Evolutionary conservation across 2,888 invertebrate genomes (phyloP).

Genomic region (Macroteleia sp.): DNA sequence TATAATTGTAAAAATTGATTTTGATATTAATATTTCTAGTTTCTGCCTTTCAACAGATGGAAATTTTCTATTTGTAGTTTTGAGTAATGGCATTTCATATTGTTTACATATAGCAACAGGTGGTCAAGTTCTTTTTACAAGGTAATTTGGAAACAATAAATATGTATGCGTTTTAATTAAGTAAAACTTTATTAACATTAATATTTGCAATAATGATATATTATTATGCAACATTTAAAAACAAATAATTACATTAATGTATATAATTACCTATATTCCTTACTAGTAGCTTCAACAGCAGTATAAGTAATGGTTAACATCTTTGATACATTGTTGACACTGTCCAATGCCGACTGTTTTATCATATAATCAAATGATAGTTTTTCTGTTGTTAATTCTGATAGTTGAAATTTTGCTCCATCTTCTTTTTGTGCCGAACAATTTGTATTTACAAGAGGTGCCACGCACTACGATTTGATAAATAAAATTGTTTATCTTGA

Average conservation of each 20-base stretch:
- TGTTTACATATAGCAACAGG: conserved; percentile 74
- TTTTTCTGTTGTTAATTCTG: conserved; percentile 69
- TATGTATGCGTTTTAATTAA: too few relatives aligned
- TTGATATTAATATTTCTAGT: conserved; percentile 73
- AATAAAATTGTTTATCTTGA: too few relatives aligned
- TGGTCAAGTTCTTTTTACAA: conserved; percentile 71
- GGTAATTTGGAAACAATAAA: too few relatives aligned
- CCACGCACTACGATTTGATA: conserved; percentile 5
- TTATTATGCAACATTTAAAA: too few relatives aligned
- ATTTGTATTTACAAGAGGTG: conserved; percentile 18
- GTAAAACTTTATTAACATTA: too few relatives aligned
- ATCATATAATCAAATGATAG: conserved; percentile 78
- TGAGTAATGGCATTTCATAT: conserved; percentile 72
- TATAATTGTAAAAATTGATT: conserved; percentile 73
- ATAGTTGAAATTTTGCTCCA: conserved; percentile 67
- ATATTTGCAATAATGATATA: too few relatives aligned
- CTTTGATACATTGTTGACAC: conserved; percentile 78
- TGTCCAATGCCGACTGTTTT: conserved; percentile 77
- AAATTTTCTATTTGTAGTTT: conserved; percentile 73
- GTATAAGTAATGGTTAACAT: conserved; percentile 77
- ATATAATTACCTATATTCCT: conserved; percentile 79
- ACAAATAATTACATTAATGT: too few relatives aligned
- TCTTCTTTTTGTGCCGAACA: conserved; percentile 15
- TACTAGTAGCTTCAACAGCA: conserved; percentile 76
- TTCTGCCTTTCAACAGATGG: conserved; percentile 75